Percentiles rank a stretch among this genome's conserved stretches.
Conservation (phyloP, 2,888 invertebrate genomes). For the Andrena haemorrhoa region DNA sequence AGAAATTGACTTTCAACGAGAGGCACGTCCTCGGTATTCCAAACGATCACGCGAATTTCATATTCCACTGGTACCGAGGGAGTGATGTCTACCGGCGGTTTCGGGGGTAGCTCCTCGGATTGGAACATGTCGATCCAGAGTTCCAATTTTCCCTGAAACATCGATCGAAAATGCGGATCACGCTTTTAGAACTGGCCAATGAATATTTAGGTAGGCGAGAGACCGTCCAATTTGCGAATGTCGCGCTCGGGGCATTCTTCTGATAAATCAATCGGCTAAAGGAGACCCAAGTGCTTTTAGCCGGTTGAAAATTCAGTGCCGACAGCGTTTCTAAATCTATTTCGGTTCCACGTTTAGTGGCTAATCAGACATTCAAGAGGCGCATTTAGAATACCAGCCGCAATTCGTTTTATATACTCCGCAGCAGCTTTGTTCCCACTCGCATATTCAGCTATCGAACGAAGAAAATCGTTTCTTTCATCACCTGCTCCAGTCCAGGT, state of each 20-base stretch:
- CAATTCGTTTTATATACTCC: not conserved
- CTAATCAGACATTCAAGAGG: not conserved
- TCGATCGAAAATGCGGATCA: not conserved
- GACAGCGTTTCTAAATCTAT: not conserved
- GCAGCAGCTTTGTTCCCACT: not conserved
- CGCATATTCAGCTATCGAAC: not conserved
- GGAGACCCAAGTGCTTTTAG: not conserved
- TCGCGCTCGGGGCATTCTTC: not conserved
- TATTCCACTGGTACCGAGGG: conserved; percentile 89
- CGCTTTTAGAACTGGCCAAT: not conserved
- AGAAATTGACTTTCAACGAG: conserved; percentile 90
- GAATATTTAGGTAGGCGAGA: conserved; percentile 6
- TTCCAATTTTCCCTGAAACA: conserved; percentile 92
- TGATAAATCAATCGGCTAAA: conserved; percentile 2
- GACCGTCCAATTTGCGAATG: not conserved
- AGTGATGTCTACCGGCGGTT: conserved; percentile 89
- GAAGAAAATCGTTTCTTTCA: conserved; percentile 15
- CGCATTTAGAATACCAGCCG: not conserved
- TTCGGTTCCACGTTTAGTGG: not conserved
- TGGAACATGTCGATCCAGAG: conserved; percentile 96
- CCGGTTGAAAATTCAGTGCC: not conserved
- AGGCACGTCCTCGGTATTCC: conserved; percentile 88
- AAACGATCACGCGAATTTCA: conserved; percentile 90
- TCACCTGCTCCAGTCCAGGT: conserved; percentile 91
- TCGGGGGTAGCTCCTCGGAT: conserved; percentile 87